These are phyloP conservation scores for Cinclus mexicanus DNA, from an alignment of 2,113 vertebrate genomes.

Conservation along the genomic window DNA sequence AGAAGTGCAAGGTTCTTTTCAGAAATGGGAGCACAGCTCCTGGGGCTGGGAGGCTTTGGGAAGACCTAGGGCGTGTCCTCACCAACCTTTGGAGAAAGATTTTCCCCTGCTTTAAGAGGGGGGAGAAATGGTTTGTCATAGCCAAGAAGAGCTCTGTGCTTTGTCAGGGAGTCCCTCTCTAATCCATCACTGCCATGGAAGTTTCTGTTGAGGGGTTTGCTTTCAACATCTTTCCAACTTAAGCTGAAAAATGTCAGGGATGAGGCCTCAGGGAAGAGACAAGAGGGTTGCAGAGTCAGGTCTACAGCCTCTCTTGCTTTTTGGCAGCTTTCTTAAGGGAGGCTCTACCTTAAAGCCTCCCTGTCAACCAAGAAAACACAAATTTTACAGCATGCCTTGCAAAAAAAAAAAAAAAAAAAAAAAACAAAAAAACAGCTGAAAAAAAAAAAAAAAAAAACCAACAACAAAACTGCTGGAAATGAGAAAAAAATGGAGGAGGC, in stretches of 20 bases:
- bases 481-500: neutral
- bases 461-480: neutral
- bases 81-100: neutral
- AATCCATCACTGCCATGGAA: neutral
- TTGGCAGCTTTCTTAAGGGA: neutral
- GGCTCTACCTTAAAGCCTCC: neutral
- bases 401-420: neutral
- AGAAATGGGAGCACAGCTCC: neutral
- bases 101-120: neutral
- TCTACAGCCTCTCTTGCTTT: neutral
- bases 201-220: neutral
- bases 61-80: neutral
- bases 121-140: neutral
- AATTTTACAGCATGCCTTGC: neutral
- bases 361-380: neutral
- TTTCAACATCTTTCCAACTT: neutral
- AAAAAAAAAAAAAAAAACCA: neutral
- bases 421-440: neutral
- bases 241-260: neutral
- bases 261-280: neutral
- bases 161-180: neutral
- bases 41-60: neutral
- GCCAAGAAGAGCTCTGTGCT: neutral
- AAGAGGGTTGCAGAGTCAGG: neutral
- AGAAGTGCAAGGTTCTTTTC: neutral